phyloP scores from a whole-genome alignment of 2,113 vertebrate species.

The Pomatostomus ruficeps region DNA sequence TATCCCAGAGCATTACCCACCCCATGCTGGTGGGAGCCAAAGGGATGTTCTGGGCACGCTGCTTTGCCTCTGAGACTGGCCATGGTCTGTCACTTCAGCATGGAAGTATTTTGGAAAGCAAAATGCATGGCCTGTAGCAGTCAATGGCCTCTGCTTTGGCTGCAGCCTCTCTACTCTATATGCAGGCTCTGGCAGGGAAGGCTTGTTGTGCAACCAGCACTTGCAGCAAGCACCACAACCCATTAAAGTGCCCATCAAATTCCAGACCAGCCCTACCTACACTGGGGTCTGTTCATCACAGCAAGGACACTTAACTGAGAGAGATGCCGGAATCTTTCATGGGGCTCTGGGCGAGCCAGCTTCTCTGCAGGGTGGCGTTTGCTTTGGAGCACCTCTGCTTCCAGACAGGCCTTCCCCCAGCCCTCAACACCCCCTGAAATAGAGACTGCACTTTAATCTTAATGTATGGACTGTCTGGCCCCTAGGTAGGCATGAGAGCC shows the following conservation, averaged over 20 bases:
- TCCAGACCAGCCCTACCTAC: not conserved
- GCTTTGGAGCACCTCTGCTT: not conserved
- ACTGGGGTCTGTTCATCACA: not conserved
- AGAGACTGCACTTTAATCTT: not conserved
- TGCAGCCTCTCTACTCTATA: not conserved
- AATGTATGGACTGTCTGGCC: not conserved
- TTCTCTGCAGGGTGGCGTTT: not conserved
- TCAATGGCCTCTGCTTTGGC: not conserved
- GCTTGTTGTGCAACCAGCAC: not conserved
- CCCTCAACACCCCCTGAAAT: not conserved
- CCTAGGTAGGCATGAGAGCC: not conserved
- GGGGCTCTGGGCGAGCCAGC: not conserved
- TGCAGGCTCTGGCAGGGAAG: not conserved
- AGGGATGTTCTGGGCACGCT: fast-evolving
- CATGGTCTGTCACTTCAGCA: not conserved
- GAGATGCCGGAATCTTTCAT: not conserved
- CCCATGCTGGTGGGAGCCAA: fast-evolving
- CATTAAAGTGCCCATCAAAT: not conserved
- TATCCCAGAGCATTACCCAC: not conserved
- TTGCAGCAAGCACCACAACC: not conserved
- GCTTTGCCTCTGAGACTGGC: not conserved
- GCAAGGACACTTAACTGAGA: not conserved
- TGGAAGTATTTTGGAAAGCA: not conserved
- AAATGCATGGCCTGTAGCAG: not conserved
- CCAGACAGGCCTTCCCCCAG: not conserved